phyloP scores from a whole-genome alignment of 30 jellyfish, hydroid and myxozoan genomes.

The Catostylus mosaicus region DNA sequence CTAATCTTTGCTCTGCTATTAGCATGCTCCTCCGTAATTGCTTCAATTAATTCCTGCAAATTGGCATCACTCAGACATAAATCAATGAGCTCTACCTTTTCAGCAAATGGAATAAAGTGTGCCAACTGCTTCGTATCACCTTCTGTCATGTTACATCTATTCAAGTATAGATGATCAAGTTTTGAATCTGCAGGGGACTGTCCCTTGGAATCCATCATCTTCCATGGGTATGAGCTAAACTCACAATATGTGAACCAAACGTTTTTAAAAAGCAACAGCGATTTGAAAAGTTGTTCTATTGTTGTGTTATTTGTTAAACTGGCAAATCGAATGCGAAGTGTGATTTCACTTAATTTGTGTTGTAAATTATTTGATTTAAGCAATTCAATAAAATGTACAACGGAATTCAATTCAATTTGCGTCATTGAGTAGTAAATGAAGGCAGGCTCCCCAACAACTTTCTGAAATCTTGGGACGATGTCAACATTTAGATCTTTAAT shows the following conservation, averaged over 20 bases:
- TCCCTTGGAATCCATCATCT: neutral
- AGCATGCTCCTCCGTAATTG: constrained; percentile 13
- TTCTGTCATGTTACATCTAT: constrained; percentile 2
- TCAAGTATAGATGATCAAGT: constrained; percentile 7
- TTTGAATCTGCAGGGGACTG: neutral
- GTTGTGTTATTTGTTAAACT: neutral
- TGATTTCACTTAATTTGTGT: neutral
- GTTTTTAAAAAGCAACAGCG: neutral
- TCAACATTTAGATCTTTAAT: neutral
- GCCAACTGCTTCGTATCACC: neutral
- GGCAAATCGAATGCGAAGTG: constrained; percentile 15
- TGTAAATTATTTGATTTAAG: neutral
- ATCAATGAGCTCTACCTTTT: constrained; percentile 10
- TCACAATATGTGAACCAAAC: constrained; percentile 26
- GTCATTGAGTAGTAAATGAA: constrained; percentile 11
- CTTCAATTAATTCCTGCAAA: neutral
- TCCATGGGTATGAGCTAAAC: neutral
- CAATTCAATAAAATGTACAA: constrained; percentile 4
- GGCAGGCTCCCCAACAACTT: constrained; percentile 24
- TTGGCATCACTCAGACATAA: neutral
- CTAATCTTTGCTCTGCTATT: constrained; percentile 1
- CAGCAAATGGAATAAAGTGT: constrained; percentile 4
- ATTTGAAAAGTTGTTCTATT: neutral
- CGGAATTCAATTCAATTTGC: neutral
- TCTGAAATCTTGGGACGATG: constrained; percentile 10